A percentile compares a stretch with the other conserved stretches of the same genome.
Evolutionary conservation across 53 echinoderm and acorn worm species (phyloP).

Genomic region (Henricia sp.): DNA sequence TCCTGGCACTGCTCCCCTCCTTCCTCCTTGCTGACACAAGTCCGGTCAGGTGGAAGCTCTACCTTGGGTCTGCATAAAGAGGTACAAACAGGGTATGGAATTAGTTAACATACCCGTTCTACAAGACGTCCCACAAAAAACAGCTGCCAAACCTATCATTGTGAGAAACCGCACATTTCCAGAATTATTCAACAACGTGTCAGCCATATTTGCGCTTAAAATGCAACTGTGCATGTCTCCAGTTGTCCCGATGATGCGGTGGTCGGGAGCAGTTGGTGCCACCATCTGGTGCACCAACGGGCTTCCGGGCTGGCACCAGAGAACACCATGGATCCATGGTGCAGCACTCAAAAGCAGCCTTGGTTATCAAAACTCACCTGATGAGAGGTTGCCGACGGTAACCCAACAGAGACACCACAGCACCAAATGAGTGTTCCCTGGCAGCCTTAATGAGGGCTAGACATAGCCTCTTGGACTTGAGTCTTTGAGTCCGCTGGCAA

Average conservation of each 20-base stretch:
- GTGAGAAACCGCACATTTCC: no score
- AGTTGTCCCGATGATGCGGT: no score
- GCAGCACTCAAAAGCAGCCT: no score
- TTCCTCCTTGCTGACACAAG: constrained; percentile 91
- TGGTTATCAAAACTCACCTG: constrained; percentile 58
- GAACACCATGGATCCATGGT: no score
- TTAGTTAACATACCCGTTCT: neutral
- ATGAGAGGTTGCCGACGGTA: constrained; percentile 62
- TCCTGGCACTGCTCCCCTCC: constrained; percentile 86
- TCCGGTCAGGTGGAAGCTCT: constrained; percentile 83
- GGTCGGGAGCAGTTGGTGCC: no score
- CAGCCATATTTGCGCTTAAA: no score
- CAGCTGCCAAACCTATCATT: no score
- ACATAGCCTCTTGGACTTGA: constrained; percentile 67
- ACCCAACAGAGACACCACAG: constrained; percentile 83
- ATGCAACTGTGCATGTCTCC: no score
- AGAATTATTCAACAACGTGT: no score
- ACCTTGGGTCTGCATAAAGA: constrained; percentile 74
- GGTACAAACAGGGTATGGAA: neutral
- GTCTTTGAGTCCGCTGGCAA: constrained; percentile 64
- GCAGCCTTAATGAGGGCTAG: constrained; percentile 82
- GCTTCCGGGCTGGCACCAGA: no score
- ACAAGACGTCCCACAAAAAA: no score
- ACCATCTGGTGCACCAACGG: no score
- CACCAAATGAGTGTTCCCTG: constrained; percentile 88